Conservation (phyloP, 2,888 invertebrate genomes). For the Hermaeophaga mercurialis region DNA sequence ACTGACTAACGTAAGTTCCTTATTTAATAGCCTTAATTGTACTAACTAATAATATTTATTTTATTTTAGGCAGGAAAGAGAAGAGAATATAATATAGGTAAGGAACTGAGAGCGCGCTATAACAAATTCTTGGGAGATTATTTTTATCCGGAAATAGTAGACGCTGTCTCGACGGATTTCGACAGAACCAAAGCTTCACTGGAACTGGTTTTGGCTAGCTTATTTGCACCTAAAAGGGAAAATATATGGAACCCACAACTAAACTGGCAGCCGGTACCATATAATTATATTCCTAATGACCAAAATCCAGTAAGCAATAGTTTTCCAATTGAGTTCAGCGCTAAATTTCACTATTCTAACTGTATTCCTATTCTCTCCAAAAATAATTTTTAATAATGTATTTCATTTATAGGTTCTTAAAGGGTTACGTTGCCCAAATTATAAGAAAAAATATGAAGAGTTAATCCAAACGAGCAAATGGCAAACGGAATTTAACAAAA, state of each 20-base stretch:
- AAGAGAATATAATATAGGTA: slow-evolving; percentile 63
- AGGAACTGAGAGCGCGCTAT: slow-evolving; percentile 67
- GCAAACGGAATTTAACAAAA: slow-evolving; percentile 54
- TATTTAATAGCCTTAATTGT: neutral
- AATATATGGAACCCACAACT: slow-evolving; percentile 16
- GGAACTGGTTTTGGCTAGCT: slow-evolving; percentile 68
- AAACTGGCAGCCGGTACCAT: slow-evolving; percentile 77
- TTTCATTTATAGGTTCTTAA: slow-evolving; percentile 30
- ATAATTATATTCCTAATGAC: slow-evolving; percentile 63
- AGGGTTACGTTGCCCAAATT: slow-evolving; percentile 42
- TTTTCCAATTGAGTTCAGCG: neutral
- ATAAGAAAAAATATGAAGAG: slow-evolving; percentile 35
- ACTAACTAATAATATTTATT: neutral
- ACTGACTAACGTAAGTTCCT: slow-evolving; percentile 40
- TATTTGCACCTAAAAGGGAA: slow-evolving; percentile 63
- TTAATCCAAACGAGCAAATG: slow-evolving; percentile 49
- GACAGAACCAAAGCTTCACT: slow-evolving; percentile 76
- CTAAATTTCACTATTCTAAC: neutral
- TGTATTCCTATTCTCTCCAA: neutral
- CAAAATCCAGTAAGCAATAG: slow-evolving; percentile 36
- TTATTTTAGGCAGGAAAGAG: slow-evolving; percentile 42
- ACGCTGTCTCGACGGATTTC: slow-evolving; percentile 70
- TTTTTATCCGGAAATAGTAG: slow-evolving; percentile 62
- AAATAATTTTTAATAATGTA: neutral
- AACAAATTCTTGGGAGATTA: slow-evolving; percentile 62